Base-by-base conservation (phyloP, 2,888 invertebrate species). In the Melitaea athalia region DNA sequence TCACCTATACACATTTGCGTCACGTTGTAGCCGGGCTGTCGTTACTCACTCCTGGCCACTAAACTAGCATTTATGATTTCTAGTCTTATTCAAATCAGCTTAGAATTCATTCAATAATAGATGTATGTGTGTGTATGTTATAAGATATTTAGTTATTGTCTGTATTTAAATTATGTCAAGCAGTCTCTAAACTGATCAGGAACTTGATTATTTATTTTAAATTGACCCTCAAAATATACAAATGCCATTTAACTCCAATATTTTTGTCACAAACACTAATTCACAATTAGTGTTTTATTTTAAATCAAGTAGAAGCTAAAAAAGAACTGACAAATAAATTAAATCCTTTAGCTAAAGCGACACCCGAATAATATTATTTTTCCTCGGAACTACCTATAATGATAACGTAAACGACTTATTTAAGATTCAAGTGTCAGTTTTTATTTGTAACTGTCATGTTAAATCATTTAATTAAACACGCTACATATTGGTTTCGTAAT, bases 381-480 rank as follows among this genome's bases (percentile, higher is more conserved):
- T 57, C 15, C 50, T 64, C 67, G 11, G 43, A 70, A 63, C 59
- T 62, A 70, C 64, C 68, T 59, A 70, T 68, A 70, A 62, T 68
- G 62, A 68, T 64, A 43, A 63, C 59, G 53, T 70, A 70, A 62
- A 70, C 55, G 68, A 63, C 59, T 70, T 64, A 63, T 64, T 68
- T 68, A 64, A 70, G 59, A 65, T 70, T 63, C 68, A 63, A 61
- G 63, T 59, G 70, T 64, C 70, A 68, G 62, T 68, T 70, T 70
- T 68, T 70, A 70, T 70, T 68, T 63, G 64, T 68, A 70, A 43
- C 64, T 70, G 70, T 68, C 70, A 64, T 68, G 68, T 70, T 67
- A 17, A 65, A 70, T 68, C 65, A 70, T 65, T 70, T 63, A 70
- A 70, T 68, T 64, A 68, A 59, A 70, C 59, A 59, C 62, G 62